Evolutionary conservation across 92 coral and sea anemone genomes (phyloP).

Genomic region (Meandrina meandrites): DNA sequence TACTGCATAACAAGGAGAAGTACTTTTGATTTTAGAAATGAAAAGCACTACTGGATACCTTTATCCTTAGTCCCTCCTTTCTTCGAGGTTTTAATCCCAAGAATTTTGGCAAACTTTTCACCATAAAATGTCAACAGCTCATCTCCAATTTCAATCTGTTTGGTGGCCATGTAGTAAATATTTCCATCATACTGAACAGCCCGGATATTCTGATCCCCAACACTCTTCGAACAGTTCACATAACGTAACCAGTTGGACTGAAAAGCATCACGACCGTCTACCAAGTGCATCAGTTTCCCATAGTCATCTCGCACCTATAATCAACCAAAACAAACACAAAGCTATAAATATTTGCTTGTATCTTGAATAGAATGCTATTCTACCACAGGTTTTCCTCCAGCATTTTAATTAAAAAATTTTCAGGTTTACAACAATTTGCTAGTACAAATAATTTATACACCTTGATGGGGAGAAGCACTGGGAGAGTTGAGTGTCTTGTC

Average conservation of each 20-base stretch:
- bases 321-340: not conserved
- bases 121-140: slow-evolving; percentile 86
- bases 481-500: too few species aligned
- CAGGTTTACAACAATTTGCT: not conserved
- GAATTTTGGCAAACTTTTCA: slow-evolving; percentile 77
- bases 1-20: not conserved
- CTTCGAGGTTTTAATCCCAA: slow-evolving; percentile 66
- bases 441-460: too few species aligned
- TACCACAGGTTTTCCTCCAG: not conserved
- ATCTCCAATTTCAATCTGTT: slow-evolving; percentile 73
- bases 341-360: not conserved
- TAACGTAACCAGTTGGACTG: slow-evolving; percentile 98
- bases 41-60: not conserved
- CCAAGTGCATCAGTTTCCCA: slow-evolving; percentile 73
- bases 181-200: slow-evolving; percentile 94
- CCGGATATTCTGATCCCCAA: slow-evolving; percentile 80
- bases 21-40: not conserved
- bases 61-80: not conserved
- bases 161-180: slow-evolving; percentile 93
- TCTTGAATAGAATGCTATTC: not conserved
- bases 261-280: slow-evolving; percentile 90
- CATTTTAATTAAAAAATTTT: too few species aligned
- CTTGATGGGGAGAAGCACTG: too few species aligned
- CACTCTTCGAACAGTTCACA: slow-evolving; percentile 73
- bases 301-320: slow-evolving; percentile 87